Base-by-base conservation (phyloP, 1,140 invertebrate species). In the Drosophila tsacasi region DNA sequence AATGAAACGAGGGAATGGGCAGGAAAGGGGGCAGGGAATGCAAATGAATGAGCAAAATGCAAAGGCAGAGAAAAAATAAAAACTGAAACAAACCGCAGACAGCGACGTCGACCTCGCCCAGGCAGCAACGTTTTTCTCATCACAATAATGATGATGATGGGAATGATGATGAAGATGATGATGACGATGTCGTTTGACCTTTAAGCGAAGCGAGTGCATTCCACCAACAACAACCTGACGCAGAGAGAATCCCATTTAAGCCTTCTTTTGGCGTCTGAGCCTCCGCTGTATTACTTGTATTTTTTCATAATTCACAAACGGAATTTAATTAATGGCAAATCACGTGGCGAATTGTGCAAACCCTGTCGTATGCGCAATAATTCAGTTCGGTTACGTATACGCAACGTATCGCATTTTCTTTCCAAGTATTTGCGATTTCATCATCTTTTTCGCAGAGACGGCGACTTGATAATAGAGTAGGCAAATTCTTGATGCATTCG, bases 21-120 rank as follows among this genome's bases (percentile, higher is more conserved):
- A n/a, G n/a, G n/a, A 17, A 50, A 46, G 27, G 42, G 46, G 50
- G 27, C 25, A 37, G 59, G 60, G 65, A 77, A 91, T 85, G 84
- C 77, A 90, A 91, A 90, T 86, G 83, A 87, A 86, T 87, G 76
- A 74, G 63, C 71, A 71, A 87, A 80, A 80, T 82, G 76, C 63
- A 87, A 87, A 85, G 42, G 57, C 63, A 71, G 61, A 77, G 35
- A 32, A 61, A 54, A 54, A 61, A 25, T 15, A 35, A 61, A 84
- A 71, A 59, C 62, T 63, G 42, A 78, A 76, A 83, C 54, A 80
- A 79, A 87, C 83, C 76, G 50, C 83, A 87, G 80, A 90, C 80
- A 69, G 80, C 75, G 61, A 44, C 65, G 67, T 55, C 69, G 76
- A 87, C 83, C 83, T 87, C 83, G 76, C 83, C 75, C 54, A 63